Percentiles rank a stretch among this genome's conserved stretches.
These are phyloP conservation scores for Lithosia quadra DNA, from an alignment of 2,888 invertebrate genomes.

Conservation along the genomic window DNA sequence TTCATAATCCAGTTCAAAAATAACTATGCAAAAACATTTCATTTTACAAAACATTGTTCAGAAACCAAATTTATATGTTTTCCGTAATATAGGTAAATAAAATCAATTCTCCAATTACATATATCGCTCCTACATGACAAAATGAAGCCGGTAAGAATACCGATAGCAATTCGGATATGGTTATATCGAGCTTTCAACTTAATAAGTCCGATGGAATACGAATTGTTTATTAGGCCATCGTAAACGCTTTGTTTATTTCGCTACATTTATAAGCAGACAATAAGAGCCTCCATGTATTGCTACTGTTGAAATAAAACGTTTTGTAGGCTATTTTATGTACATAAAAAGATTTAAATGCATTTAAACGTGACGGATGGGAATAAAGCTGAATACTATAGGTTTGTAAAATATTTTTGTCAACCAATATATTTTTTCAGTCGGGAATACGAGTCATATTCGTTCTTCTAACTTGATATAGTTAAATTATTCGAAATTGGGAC, in stretches of 20 bases:
- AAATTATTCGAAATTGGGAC: too few relatives aligned
- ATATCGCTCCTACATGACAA: constrained; percentile 20
- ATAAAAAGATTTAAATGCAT: constrained; percentile 20
- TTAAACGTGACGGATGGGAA: constrained; percentile 2
- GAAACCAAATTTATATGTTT: constrained; percentile 10
- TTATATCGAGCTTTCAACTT: constrained; percentile 63
- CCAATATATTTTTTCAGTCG: not conserved
- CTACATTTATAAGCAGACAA: constrained; percentile 59
- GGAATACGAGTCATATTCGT: too few relatives aligned
- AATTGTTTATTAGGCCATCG: constrained; percentile 63
- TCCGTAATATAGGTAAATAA: constrained; percentile 23
- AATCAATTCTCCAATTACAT: constrained; percentile 35
- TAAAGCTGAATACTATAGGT: not conserved
- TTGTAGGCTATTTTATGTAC: constrained; percentile 7
- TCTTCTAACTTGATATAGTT: too few relatives aligned
- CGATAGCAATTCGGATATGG: constrained; percentile 25
- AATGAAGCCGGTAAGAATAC: constrained; percentile 40
- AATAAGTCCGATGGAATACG: constrained; percentile 61
- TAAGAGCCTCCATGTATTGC: constrained; percentile 46
- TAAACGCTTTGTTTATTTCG: constrained; percentile 62
- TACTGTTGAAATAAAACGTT: constrained; percentile 44
- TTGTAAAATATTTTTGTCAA: not conserved
- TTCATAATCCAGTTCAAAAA: not conserved
- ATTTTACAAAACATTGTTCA: not conserved
- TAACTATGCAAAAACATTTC: not conserved